Evolutionary conservation across 2,888 invertebrate genomes (phyloP).

Genomic region (Eremobia ochroleuca): DNA sequence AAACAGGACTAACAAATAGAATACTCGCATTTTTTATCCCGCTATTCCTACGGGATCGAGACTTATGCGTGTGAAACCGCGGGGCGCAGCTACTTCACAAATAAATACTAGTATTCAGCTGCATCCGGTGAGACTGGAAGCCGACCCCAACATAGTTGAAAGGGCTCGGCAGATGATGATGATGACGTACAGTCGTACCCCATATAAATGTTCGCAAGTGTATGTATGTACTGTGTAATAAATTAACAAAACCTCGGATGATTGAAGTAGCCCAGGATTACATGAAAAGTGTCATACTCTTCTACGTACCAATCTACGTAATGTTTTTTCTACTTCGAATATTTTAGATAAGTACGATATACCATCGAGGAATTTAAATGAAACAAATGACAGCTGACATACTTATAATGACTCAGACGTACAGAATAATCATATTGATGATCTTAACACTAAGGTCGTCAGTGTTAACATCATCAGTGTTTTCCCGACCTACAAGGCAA

Average conservation of each 20-base stretch:
- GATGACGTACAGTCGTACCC: no score
- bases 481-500: conserved; percentile 48
- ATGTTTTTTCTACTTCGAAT: neutral
- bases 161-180: no score
- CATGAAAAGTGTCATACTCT: neutral
- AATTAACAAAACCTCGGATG: neutral
- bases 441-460: conserved; percentile 15
- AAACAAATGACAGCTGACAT: conserved; percentile 26
- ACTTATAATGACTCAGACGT: conserved; percentile 43
- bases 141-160: neutral
- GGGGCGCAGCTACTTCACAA: no score
- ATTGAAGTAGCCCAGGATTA: neutral
- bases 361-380: neutral
- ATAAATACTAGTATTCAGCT: neutral
- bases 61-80: no score
- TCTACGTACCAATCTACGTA: neutral
- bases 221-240: neutral
- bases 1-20: no score
- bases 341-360: neutral
- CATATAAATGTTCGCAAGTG: neutral
- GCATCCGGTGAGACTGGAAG: neutral
- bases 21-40: no score
- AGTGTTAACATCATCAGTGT: conserved; percentile 36
- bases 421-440: conserved; percentile 25
- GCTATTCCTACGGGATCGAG: no score